Percentiles rank a stretch among this genome's conserved stretches.
phyloP scores from a whole-genome alignment of 2,797 vertebrate genomes.

The Hypotaenidia okinawae region DNA sequence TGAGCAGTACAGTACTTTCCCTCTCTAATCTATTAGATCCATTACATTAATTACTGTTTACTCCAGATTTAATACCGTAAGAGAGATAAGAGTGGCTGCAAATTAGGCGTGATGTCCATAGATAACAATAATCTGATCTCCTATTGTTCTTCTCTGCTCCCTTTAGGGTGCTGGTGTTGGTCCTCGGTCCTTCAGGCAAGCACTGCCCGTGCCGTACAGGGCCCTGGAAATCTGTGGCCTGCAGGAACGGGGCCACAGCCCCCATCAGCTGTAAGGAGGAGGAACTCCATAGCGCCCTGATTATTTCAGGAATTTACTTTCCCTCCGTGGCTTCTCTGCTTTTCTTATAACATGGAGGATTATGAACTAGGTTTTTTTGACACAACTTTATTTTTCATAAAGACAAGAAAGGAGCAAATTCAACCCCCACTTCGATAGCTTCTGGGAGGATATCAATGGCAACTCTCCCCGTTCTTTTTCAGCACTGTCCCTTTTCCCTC shows the following conservation, averaged over 20 bases:
- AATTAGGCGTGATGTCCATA: neutral
- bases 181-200: neutral
- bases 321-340: neutral
- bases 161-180: neutral
- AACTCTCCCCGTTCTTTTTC: neutral
- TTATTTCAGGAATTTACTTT: neutral
- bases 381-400: neutral
- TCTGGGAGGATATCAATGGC: neutral
- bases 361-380: neutral
- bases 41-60: slow-evolving; percentile 40
- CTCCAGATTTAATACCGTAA: neutral
- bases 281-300: neutral
- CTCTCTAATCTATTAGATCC: neutral
- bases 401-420: neutral
- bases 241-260: neutral
- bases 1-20: neutral
- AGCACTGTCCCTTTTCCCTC: neutral
- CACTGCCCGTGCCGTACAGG: neutral
- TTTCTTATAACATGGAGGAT: neutral
- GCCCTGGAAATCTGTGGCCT: neutral
- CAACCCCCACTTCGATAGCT: fast-evolving
- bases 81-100: slow-evolving; percentile 6
- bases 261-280: fast-evolving
- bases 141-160: neutral
- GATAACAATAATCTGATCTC: slow-evolving; percentile 15